Conservation (phyloP, 2,888 invertebrate species). For the Drosophila ustulata region DNA sequence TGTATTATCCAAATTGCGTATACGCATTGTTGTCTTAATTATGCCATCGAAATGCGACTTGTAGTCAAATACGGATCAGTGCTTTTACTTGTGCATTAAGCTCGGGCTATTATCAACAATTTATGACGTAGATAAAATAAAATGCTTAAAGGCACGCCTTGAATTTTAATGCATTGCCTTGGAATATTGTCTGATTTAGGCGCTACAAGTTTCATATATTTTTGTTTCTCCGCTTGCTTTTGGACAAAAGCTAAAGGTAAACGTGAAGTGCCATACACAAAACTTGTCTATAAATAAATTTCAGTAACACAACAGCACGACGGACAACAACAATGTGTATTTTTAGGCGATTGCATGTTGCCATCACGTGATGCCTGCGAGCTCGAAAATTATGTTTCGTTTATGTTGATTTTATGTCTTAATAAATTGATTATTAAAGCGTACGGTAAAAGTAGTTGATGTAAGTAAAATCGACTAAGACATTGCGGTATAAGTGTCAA, state of each 20-base stretch:
- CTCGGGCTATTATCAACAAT: constrained; percentile 41
- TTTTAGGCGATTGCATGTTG: constrained; percentile 62
- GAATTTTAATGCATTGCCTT: constrained; percentile 72
- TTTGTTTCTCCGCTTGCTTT: constrained; percentile 3
- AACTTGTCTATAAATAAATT: constrained; percentile 36
- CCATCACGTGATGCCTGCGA: constrained; percentile 59
- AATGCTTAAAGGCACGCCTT: constrained; percentile 66
- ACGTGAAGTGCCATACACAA: constrained; percentile 43
- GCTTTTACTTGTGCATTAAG: constrained; percentile 22
- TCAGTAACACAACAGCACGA: constrained; percentile 8
- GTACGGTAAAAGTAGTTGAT: not conserved
- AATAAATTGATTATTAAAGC: constrained; percentile 27
- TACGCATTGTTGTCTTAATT: constrained; percentile 36
- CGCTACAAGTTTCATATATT: constrained; percentile 44
- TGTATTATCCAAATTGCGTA: constrained; percentile 18
- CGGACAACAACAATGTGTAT: constrained; percentile 34
- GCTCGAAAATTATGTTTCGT: constrained; percentile 49
- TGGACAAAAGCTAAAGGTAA: constrained; percentile 53
- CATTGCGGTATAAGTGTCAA: not conserved
- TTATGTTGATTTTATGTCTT: constrained; percentile 66
- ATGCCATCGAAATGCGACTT: constrained; percentile 1
- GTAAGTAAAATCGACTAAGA: not conserved
- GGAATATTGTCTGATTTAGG: constrained; percentile 45
- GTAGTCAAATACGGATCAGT: constrained; percentile 15
- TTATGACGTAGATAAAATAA: constrained; percentile 71